Evolutionary conservation across 2,113 vertebrate species (phyloP).

Genomic region (Lamprotornis superbus): DNA sequence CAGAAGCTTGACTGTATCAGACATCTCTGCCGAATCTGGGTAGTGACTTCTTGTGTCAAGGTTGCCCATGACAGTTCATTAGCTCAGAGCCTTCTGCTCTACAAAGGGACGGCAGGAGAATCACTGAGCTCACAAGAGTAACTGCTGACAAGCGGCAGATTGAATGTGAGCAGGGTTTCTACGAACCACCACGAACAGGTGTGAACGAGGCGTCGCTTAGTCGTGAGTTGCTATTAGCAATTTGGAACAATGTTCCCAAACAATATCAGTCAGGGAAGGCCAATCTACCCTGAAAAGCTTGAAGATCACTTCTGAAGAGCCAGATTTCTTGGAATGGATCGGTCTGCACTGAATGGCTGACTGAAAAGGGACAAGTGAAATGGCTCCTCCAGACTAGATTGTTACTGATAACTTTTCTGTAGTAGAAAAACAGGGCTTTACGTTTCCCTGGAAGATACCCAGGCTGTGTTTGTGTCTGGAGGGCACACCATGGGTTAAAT

Average conservation of each 20-base stretch:
- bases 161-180: not conserved
- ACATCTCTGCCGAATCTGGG: not conserved
- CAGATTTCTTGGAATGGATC: not conserved
- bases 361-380: not conserved
- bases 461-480: not conserved
- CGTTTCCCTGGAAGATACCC: accelerated
- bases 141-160: not conserved
- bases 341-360: not conserved
- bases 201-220: not conserved
- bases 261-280: not conserved
- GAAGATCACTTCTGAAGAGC: not conserved
- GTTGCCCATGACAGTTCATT: accelerated
- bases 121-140: not conserved
- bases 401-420: not conserved
- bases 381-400: not conserved
- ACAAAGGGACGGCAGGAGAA: accelerated
- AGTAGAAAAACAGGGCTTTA: not conserved
- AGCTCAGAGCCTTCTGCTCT: not conserved
- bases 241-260: not conserved
- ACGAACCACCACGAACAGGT: not conserved
- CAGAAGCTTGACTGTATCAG: not conserved
- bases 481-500: not conserved
- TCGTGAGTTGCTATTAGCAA: not conserved
- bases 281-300: not conserved
- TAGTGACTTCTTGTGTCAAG: not conserved